Evolutionary conservation across 1,140 invertebrate species (phyloP).

Genomic region (Sitobion miscanthi): DNA sequence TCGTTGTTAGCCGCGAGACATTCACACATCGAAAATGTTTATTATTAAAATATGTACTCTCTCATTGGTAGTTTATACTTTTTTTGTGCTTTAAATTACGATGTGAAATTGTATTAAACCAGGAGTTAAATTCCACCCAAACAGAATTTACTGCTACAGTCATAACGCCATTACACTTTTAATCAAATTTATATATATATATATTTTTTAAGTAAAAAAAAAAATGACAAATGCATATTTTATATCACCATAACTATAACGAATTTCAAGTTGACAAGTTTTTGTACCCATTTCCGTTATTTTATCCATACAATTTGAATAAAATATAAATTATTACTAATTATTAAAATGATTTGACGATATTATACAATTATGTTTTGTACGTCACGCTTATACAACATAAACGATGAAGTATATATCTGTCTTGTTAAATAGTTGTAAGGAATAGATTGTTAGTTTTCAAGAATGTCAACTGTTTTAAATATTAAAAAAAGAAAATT

Average conservation of each 20-base stretch:
- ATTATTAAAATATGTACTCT: background rate
- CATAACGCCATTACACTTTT: background rate
- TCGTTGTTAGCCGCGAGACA: background rate
- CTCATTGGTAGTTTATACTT: background rate
- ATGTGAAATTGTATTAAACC: background rate
- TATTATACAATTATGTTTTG: background rate
- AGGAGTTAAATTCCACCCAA: background rate
- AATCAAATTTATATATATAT: background rate
- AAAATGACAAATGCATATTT: background rate
- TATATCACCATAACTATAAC: background rate
- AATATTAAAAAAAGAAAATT: no score
- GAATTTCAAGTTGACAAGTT: background rate
- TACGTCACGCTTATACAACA: background rate
- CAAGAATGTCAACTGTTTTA: background rate
- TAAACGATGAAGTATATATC: background rate
- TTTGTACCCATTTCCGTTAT: background rate
- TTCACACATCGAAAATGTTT: background rate
- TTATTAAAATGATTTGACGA: background rate
- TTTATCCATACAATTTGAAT: background rate
- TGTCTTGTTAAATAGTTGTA: background rate
- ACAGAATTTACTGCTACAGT: background rate
- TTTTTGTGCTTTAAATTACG: slow-evolving; percentile 1
- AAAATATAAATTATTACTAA: background rate
- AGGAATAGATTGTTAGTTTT: background rate
- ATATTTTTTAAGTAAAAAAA: background rate